phyloP scores from a whole-genome alignment of 2,888 invertebrate species.

The Fragum whitleyi region DNA sequence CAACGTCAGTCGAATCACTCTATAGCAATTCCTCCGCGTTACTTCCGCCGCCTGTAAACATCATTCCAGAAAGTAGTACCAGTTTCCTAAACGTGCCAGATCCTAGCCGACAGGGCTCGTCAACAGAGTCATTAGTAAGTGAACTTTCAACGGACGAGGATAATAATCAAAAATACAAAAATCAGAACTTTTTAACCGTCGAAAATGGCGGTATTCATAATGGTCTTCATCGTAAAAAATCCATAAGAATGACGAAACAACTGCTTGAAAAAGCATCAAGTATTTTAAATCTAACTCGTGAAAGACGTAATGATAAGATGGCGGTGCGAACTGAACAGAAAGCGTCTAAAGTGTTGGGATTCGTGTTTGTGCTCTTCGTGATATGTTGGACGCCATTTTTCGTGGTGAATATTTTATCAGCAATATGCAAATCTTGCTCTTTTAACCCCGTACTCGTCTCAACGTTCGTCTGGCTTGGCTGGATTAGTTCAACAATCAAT shows the following conservation, averaged over 20 bases:
- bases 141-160: conserved; percentile 58
- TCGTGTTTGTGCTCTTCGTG: conserved; percentile 84
- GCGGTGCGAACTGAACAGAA: conserved; percentile 94
- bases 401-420: conserved; percentile 80
- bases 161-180: conserved; percentile 34
- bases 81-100: conserved; percentile 52
- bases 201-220: background rate
- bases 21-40: conserved; percentile 19
- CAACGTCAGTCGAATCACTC: conserved; percentile 53
- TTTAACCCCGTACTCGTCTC: conserved; percentile 86
- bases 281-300: conserved; percentile 76
- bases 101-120: conserved; percentile 30
- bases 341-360: conserved; percentile 92
- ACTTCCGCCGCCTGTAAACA: background rate
- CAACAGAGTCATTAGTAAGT: conserved; percentile 57
- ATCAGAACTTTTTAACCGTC: background rate
- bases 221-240: conserved; percentile 34
- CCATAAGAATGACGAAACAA: conserved; percentile 74
- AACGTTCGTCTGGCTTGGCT: conserved; percentile 84
- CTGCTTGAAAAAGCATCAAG: conserved; percentile 82
- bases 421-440: conserved; percentile 91
- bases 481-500: conserved; percentile 84
- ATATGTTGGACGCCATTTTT: conserved; percentile 85
- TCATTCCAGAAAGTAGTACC: conserved; percentile 11
- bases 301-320: conserved; percentile 60